Base-by-base conservation (phyloP, 2,888 invertebrate genomes). In the Melipona beecheii region DNA sequence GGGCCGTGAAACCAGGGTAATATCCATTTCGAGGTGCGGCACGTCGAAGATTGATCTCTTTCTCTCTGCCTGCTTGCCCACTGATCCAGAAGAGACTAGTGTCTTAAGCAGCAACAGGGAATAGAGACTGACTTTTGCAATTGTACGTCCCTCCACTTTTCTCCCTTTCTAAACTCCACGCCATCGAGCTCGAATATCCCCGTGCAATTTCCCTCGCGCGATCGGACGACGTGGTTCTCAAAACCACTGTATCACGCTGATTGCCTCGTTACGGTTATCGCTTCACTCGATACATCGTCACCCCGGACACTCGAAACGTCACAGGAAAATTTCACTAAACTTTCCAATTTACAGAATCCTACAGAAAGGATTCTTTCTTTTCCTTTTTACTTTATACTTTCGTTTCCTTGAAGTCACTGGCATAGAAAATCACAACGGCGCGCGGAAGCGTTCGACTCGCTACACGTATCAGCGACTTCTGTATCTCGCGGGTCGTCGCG, bases 21-120 rank as follows among this genome's bases (percentile, higher is more conserved):
- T 86, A 86, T 87, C 86, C 87, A 87, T 86, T 85, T 86, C 87
- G 82, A 82, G 86, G 84, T 84, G 84, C 82, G 79, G 81, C 84
- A 82, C 82, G 80, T 82, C 73, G 80, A 87, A 86, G 79, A 87
- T 87, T 82, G 84, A 87, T 87, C 86, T 85, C 85, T 84, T 85
- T 84, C 81, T 79, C 76, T 84, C 83, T 80, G 72, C 82, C 77
- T 73, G 85, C 71, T 80, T 80, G 74, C 72, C 75, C 82, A 65
- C 68, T 66, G 83, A 85, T 80, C 83, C 81, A 85, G 72, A 84
- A 81, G 84, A 73, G 68, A 75, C 81, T 75, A 75, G 68, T 69
- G 68, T 72, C 75, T 68, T 78, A 73, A 84, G 73, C 64, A 62
- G 76, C 52, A 84, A 77, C 73, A 36, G 52, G 56, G 71, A 74